Percentiles rank a stretch among this genome's conserved stretches.
These are phyloP conservation scores for Sphinx pinastri DNA, from an alignment of 2,888 invertebrate species.

Conservation along the genomic window DNA sequence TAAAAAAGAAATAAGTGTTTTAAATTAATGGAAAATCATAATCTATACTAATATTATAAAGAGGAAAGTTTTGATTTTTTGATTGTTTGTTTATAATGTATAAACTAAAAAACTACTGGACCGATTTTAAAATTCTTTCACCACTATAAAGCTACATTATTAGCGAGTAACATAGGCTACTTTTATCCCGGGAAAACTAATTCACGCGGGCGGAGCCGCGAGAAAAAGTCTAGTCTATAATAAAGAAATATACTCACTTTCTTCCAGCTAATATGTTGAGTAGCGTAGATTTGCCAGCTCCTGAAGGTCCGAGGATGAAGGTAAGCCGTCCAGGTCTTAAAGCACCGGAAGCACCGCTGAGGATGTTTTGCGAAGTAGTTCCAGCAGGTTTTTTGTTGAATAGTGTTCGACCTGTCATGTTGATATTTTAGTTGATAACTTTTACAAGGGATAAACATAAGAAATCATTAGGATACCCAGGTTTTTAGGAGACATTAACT, in stretches of 20 bases:
- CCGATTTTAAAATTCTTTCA: too few relatives aligned
- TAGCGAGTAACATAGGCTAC: too few relatives aligned
- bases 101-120: too few relatives aligned
- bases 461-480: too few relatives aligned
- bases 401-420: constrained; percentile 14
- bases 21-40: too few relatives aligned
- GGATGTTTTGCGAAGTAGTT: constrained; percentile 62
- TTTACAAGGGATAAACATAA: too few relatives aligned
- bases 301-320: constrained; percentile 88
- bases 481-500: too few relatives aligned
- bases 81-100: too few relatives aligned
- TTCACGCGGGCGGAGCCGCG: too few relatives aligned
- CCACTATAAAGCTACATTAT: too few relatives aligned
- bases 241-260: constrained; percentile 77
- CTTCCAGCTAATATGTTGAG: constrained; percentile 89
- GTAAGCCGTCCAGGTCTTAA: constrained; percentile 86
- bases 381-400: constrained; percentile 36
- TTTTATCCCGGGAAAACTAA: too few relatives aligned
- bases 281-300: constrained; percentile 90
- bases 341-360: constrained; percentile 83
- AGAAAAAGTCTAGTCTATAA: neutral
- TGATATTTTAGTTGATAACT: neutral
- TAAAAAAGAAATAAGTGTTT: too few relatives aligned
- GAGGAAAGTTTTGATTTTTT: neutral
- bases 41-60: neutral